Percentiles rank a stretch among this genome's conserved stretches.
Conservation (phyloP, 2,888 invertebrate genomes). For the Sinhomidia bicolor region DNA sequence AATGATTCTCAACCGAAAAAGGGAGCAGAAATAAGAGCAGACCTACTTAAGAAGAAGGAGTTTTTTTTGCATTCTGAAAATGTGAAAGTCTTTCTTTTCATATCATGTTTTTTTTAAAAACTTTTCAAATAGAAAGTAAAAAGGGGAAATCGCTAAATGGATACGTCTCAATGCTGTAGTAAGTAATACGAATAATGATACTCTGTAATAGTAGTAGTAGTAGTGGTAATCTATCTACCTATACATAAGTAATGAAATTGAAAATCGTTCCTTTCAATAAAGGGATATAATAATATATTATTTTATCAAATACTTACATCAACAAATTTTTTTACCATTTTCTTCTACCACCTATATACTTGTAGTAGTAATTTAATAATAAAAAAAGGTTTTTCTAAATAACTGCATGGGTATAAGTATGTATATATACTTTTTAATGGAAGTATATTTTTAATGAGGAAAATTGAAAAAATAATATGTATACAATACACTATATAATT, state of each 20-base stretch:
- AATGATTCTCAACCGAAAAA: conserved; percentile 14
- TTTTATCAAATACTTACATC: conserved; percentile 23
- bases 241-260: conserved; percentile 18
- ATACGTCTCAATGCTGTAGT: not conserved
- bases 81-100: conserved; percentile 3
- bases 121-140: conserved; percentile 10
- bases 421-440: not conserved
- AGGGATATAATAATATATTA: not conserved
- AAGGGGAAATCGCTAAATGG: conserved; percentile 59
- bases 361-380: not conserved
- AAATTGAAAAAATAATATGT: not conserved
- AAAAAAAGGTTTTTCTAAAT: too few species aligned
- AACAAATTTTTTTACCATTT: conserved; percentile 56
- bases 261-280: not conserved
- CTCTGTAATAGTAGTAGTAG: not conserved
- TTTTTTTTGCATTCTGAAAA: conserved; percentile 7
- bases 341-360: not conserved
- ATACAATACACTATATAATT: not conserved
- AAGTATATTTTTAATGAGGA: too few species aligned
- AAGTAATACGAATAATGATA: not conserved
- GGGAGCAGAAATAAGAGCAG: not conserved
- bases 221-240: not conserved
- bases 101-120: not conserved
- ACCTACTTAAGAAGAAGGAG: conserved; percentile 19
- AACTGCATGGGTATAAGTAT: not conserved